These are phyloP conservation scores for Pollachius pollachius DNA, from an alignment of 2,113 vertebrate species.

Conservation along the genomic window DNA sequence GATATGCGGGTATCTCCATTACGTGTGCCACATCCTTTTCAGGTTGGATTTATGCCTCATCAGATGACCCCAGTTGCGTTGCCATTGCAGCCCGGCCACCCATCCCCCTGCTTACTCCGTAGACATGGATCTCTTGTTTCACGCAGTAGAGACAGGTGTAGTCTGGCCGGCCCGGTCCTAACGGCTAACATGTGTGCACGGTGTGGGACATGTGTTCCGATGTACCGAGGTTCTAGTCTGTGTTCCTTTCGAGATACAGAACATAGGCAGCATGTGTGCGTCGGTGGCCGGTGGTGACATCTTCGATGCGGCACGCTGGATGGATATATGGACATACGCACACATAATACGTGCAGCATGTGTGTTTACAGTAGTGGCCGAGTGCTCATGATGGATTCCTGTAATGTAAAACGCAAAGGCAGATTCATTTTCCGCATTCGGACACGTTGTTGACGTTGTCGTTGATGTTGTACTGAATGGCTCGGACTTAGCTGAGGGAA, in stretches of 20 bases:
- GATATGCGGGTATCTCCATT: slow-evolving; percentile 72
- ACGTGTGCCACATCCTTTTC: slow-evolving; percentile 70
- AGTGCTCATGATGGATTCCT: background rate
- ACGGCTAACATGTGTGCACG: slow-evolving; percentile 58
- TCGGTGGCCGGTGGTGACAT: slow-evolving; percentile 34
- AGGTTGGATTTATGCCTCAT: slow-evolving; percentile 68
- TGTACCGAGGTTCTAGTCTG: slow-evolving; percentile 50
- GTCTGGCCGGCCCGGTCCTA: slow-evolving; percentile 54
- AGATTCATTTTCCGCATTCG: too few relatives aligned
- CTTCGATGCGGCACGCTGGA: background rate
- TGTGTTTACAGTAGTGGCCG: slow-evolving; percentile 35
- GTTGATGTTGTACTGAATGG: too few relatives aligned
- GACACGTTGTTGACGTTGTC: too few relatives aligned
- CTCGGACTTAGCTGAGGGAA: too few relatives aligned
- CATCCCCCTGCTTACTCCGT: slow-evolving; percentile 34
- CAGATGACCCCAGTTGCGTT: slow-evolving; percentile 64
- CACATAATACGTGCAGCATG: slow-evolving; percentile 47
- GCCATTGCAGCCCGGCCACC: slow-evolving; percentile 34
- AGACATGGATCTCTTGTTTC: slow-evolving; percentile 62
- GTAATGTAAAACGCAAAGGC: background rate
- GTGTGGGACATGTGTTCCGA: slow-evolving; percentile 54
- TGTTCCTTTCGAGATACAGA: background rate
- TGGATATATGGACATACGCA: slow-evolving; percentile 29
- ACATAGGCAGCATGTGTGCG: slow-evolving; percentile 11
- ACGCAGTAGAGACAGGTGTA: slow-evolving; percentile 71